These are phyloP conservation scores for Saturnia japonica DNA, from an alignment of 2,888 invertebrate species.

Conservation along the genomic window DNA sequence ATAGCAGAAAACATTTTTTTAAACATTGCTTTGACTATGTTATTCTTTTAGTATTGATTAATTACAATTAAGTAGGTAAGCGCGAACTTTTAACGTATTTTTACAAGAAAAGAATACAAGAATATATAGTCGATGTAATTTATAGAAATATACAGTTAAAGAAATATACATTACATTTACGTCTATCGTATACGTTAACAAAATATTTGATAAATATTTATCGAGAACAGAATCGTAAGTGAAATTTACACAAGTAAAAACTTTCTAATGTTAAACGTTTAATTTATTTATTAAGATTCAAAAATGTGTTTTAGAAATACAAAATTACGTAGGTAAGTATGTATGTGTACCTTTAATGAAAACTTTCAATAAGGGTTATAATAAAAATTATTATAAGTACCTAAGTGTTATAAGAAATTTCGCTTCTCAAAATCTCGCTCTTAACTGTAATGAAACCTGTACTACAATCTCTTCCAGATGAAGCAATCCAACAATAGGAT, in stretches of 20 bases:
- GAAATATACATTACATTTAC: too few species aligned
- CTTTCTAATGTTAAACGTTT: too few species aligned
- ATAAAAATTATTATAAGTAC: neutral
- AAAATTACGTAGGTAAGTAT: neutral
- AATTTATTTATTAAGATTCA: neutral
- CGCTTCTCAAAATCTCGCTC: conserved; percentile 5
- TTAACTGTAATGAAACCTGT: conserved; percentile 1
- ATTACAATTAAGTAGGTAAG: too few species aligned
- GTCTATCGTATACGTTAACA: too few species aligned
- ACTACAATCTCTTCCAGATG: neutral
- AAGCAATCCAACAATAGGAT: conserved; percentile 25
- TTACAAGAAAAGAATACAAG: too few species aligned
- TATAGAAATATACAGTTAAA: too few species aligned
- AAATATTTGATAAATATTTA: too few species aligned
- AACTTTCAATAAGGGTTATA: neutral
- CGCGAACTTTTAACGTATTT: too few species aligned
- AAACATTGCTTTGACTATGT: neutral
- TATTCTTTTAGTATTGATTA: too few species aligned
- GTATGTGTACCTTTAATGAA: neutral
- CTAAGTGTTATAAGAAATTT: neutral
- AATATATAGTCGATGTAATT: too few species aligned
- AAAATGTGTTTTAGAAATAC: neutral
- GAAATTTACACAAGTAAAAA: too few species aligned
- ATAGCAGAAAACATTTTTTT: neutral
- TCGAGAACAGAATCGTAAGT: too few species aligned